Conservation (phyloP, 1,140 invertebrate genomes). For the Zaprionus camerounensis region DNA sequence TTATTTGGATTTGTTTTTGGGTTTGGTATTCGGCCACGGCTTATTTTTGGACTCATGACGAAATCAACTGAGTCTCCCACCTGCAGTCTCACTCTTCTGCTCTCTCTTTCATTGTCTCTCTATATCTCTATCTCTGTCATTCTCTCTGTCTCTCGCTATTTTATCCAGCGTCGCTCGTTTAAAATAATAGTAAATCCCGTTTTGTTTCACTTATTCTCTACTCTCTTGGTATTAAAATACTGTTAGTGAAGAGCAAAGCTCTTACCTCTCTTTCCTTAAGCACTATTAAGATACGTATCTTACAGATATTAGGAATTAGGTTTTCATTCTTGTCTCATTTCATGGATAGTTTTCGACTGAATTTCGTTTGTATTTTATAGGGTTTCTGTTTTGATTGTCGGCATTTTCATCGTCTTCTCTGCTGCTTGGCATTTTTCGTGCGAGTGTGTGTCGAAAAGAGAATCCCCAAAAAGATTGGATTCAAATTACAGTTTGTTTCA, state of each 20-base stretch:
- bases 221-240: background rate
- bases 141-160: background rate
- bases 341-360: conserved; percentile 56
- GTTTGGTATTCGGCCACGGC: conserved; percentile 31
- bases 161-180: conserved; percentile 6
- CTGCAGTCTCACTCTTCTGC: conserved; percentile 9
- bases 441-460: conserved; percentile 31
- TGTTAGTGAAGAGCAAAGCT: background rate
- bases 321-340: conserved; percentile 46
- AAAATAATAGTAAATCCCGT: conserved; percentile 64
- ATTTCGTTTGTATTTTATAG: conserved; percentile 57
- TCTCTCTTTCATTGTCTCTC: background rate
- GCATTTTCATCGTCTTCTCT: conserved; percentile 42
- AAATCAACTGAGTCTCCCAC: conserved; percentile 45
- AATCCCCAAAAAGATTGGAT: conserved; percentile 74
- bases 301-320: background rate
- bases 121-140: background rate
- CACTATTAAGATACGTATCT: background rate
- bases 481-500: conserved; percentile 78
- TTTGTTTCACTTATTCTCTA: conserved; percentile 43
- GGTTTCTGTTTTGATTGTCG: conserved; percentile 79
- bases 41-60: conserved; percentile 72
- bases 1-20: conserved; percentile 44
- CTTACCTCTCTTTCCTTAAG: background rate
- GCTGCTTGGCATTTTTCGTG: conserved; percentile 41